A percentile compares a stretch with the other conserved stretches of the same genome.
Conservation (phyloP, 1,140 invertebrate genomes). For the Drosophila neocordata region DNA sequence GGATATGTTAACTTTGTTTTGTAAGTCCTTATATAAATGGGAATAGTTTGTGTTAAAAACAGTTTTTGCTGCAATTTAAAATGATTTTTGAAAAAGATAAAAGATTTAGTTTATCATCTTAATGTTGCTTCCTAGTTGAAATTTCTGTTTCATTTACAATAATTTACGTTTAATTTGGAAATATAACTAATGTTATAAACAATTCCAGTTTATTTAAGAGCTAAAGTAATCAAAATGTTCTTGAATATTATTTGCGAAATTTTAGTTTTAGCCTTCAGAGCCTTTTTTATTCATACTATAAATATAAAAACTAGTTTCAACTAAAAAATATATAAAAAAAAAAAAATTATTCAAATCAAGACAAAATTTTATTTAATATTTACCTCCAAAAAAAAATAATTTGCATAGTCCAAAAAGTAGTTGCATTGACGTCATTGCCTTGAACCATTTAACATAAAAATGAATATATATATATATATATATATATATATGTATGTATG, state of each 20-base stretch:
- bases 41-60: no score
- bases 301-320: constrained; percentile 4
- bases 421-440: constrained; percentile 48
- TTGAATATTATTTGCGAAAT: background rate
- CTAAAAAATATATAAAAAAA: constrained; percentile 10
- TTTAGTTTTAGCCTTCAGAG: background rate
- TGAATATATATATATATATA: background rate
- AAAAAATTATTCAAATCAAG: constrained; percentile 4
- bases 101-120: no score
- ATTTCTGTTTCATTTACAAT: no score
- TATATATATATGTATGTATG: background rate
- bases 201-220: no score
- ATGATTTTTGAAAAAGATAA: no score
- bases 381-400: background rate
- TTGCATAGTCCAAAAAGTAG: constrained; percentile 1
- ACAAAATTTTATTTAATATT: background rate
- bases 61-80: no score
- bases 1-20: no score
- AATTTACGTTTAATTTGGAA: no score
- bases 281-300: background rate
- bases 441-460: constrained; percentile 39
- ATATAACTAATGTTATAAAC: no score
- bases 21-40: no score
- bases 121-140: no score
- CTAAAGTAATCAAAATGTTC: background rate